Evolutionary conservation across 2,888 invertebrate species (phyloP), one percentile per base, ranked within the genome.

Genomic region (Drosophila mimica): DNA sequence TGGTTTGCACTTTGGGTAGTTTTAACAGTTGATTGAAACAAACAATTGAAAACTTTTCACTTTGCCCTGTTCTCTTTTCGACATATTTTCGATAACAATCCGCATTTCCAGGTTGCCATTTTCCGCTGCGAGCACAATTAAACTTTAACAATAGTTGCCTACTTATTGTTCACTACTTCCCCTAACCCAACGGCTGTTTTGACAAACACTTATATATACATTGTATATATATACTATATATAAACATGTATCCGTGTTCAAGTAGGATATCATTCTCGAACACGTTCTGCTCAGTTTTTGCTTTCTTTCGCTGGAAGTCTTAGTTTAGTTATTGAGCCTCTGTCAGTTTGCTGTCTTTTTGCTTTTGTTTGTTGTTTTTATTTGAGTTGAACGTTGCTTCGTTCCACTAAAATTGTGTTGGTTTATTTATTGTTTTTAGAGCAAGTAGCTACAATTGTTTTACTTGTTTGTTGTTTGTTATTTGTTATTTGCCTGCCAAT

Each of bases 361-460:
- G n/a, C n/a, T 48, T 68, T 72, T 58, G 58, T 54, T 54, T 59
- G 40, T 59, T 63, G 60, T 69, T 64, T 67, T 28, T 68, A 57
- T 68, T 76, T 67, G 76, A 57, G 74, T 64, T 66, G 17, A 48
- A 49, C 36, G 53, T 63, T 72, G 78, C 60, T 74, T 70, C 83
- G 70, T 83, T 76, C 61, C 75, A 81, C 79, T 86, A 76, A 81
- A 83, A 86, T 75, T 81, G 76, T 72, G 86, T 81, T 86, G 83
- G 74, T 71, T 83, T 83, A 83, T 86, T 86, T 86, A 86, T 83
- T 86, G 76, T 86, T 70, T 79, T 75, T 67, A 69, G 57, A 82
- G 68, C 63, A 70, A 86, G 68, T 83, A 73, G 60, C 64, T 61
- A 67, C 74, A 71, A 60, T 74, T 70, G 63, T 69, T 69, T 38